These are phyloP conservation scores for Cossypha dichroa DNA, from an alignment of 2,797 vertebrate genomes.

Conservation along the genomic window DNA sequence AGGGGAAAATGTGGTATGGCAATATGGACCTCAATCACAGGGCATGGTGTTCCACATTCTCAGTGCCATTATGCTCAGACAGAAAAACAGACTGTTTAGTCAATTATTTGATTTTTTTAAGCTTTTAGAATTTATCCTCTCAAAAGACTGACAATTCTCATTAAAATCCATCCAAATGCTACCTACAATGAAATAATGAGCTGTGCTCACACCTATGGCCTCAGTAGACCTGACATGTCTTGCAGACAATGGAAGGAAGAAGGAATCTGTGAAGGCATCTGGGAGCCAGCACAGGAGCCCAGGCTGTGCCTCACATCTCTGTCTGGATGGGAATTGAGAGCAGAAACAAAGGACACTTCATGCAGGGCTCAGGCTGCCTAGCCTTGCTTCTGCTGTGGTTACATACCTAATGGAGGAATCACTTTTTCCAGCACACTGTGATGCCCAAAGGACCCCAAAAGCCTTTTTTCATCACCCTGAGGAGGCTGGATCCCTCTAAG, in stretches of 20 bases:
- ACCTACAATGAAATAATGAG: background rate
- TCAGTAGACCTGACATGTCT: background rate
- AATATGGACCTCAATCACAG: background rate
- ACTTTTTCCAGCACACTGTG: background rate
- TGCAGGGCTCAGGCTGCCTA: rapidly evolving
- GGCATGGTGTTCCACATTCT: background rate
- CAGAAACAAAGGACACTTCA: background rate
- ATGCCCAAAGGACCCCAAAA: background rate
- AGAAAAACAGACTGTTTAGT: background rate
- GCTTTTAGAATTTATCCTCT: background rate
- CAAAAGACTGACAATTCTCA: background rate
- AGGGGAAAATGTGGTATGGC: rapidly evolving
- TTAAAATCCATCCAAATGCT: background rate
- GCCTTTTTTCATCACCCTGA: background rate
- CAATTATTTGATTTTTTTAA: background rate
- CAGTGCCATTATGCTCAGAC: background rate
- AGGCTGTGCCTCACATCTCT: background rate
- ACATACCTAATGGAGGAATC: background rate
- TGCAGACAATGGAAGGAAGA: background rate
- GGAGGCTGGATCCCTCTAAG: background rate
- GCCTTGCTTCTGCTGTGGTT: background rate
- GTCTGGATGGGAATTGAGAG: background rate
- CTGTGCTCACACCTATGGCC: background rate
- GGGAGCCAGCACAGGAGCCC: background rate
- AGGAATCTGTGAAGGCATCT: background rate